phyloP scores from a whole-genome alignment of 2,113 vertebrate genomes.

The Cercocebus atys region DNA sequence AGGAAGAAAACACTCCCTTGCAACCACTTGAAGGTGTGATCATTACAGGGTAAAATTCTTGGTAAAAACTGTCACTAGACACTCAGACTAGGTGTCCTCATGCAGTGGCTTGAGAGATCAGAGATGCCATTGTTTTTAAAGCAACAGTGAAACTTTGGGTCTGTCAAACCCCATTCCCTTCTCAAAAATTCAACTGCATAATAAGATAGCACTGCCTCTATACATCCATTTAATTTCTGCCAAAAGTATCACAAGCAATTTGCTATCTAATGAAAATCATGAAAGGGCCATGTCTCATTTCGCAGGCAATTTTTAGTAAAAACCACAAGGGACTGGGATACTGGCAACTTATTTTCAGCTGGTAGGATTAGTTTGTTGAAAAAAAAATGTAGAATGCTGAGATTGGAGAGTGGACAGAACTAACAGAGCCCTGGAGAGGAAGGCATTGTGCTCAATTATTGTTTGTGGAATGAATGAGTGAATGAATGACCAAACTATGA shows the following conservation, averaged over 20 bases:
- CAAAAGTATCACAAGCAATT: constrained; percentile 38
- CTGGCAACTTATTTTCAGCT: background rate
- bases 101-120: background rate
- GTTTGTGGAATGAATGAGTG: background rate
- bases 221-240: constrained; percentile 39
- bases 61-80: constrained; percentile 69
- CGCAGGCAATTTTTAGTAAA: constrained; percentile 38
- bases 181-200: background rate
- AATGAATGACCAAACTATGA: background rate
- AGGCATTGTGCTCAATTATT: background rate
- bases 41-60: constrained; percentile 73
- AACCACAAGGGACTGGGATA: constrained; percentile 4
- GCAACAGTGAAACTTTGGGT: background rate
- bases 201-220: background rate
- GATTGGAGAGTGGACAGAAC: background rate
- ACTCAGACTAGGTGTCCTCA: background rate
- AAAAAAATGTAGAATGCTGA: background rate
- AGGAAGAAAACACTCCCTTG: constrained; percentile 74
- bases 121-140: background rate
- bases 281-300: constrained; percentile 21
- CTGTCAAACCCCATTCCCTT: background rate
- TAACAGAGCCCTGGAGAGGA: background rate
- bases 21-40: constrained; percentile 73
- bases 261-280: constrained; percentile 60
- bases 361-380: background rate